Conservation (phyloP, 2,888 invertebrate genomes). For the Drosophila nigritarsus region DNA sequence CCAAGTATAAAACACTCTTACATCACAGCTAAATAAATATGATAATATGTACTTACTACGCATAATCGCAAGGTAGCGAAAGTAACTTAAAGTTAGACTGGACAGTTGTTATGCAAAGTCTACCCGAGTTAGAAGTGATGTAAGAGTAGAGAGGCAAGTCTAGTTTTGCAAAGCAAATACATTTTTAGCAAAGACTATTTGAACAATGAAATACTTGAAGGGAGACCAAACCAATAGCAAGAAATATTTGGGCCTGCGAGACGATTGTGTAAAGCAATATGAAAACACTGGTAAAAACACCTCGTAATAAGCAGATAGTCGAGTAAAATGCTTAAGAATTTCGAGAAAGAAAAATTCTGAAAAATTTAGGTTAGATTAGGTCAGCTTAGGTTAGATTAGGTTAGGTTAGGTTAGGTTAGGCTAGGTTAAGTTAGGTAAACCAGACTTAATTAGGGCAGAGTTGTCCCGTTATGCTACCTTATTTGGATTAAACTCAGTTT, state of each 20-base stretch:
- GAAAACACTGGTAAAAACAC: background rate
- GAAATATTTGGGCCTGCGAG: too few relatives aligned
- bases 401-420: background rate
- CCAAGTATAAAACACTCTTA: constrained; percentile 19
- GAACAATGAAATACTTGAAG: background rate
- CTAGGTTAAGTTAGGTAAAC: background rate
- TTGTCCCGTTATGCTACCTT: background rate
- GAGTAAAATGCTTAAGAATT: background rate
- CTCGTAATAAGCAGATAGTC: background rate
- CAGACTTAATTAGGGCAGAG: background rate
- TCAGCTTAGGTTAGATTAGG: background rate
- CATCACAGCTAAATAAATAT: constrained; percentile 37
- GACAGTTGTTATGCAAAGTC: constrained; percentile 14
- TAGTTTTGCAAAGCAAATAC: background rate
- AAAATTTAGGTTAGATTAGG: background rate
- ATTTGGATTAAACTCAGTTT: background rate
- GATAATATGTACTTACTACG: constrained; percentile 33
- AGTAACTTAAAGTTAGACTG: constrained; percentile 1
- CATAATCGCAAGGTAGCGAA: constrained; percentile 1
- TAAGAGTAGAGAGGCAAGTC: constrained; percentile 16
- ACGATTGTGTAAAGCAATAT: too few relatives aligned
- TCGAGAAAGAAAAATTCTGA: background rate
- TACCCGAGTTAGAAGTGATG: constrained; percentile 7
- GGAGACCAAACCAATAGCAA: too few relatives aligned
- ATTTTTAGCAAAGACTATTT: background rate